Evolutionary conservation across 2,888 invertebrate genomes (phyloP).

Genomic region (Hoplodrina blanda): DNA sequence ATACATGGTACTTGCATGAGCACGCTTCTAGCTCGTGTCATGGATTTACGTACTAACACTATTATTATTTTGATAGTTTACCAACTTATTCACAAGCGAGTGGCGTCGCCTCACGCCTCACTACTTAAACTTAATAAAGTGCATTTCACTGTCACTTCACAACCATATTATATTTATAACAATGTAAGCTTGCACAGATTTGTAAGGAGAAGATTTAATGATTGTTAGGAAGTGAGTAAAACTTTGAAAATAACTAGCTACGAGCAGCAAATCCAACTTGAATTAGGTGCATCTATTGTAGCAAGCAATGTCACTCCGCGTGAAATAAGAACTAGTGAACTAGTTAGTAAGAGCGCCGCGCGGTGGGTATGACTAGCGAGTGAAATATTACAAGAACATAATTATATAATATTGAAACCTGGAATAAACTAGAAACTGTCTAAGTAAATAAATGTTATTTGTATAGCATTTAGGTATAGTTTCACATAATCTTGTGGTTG

Average conservation of each 20-base stretch:
- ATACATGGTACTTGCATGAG: not conserved
- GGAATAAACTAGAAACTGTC: no score
- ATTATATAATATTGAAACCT: no score
- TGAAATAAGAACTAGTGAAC: not conserved
- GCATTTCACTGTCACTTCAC: slow-evolving; percentile 11
- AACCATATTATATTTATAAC: slow-evolving; percentile 4
- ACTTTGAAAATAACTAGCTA: not conserved
- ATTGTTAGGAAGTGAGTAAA: not conserved
- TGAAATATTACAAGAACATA: no score
- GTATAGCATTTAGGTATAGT: no score
- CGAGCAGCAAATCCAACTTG: not conserved
- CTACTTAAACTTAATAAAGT: slow-evolving; percentile 25
- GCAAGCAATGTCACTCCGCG: not conserved
- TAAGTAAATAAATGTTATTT: not conserved
- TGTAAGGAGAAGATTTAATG: not conserved
- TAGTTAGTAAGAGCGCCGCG: not conserved
- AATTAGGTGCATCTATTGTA: not conserved
- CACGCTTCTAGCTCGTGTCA: not conserved
- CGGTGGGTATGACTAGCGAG: no score
- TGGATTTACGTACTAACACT: not conserved
- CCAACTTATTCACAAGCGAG: not conserved
- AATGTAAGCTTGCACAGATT: slow-evolving; percentile 1
- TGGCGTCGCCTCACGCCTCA: not conserved
- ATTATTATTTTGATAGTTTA: not conserved
- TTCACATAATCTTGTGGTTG: not conserved